Base-by-base conservation (phyloP, 2,797 vertebrate species). In the Gobionotothen gibberifrons region DNA sequence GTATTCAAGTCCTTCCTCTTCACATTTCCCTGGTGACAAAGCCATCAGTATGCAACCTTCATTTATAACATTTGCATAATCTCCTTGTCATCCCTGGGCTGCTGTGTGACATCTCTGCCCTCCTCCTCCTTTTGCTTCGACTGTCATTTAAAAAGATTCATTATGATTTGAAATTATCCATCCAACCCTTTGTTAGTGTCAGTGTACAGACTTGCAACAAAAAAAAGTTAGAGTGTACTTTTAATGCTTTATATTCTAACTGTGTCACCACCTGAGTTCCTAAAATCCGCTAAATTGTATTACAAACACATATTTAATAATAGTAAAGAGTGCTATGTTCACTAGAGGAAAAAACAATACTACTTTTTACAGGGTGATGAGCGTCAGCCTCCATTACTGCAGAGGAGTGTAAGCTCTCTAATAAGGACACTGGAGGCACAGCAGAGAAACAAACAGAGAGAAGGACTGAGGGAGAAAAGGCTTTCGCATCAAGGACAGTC, bases 31-130 rank as follows among this genome's bases (percentile, higher is more conserved):
- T 82, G 81, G 58, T 87, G 87, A 88, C 82, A 87, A 86, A 90
- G 62, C 78, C 62, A 69, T 39, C 76, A 65, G 69, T 40, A 74
- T 10, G 62, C 84, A 85, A 68, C 74, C 83, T 72, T 87, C 78
- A 76, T 83, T 87, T 82, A 74, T 48, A 59, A 83, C 82, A 91
- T 92, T 90, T 89, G 86, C 84, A 90, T 92, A 89, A 87, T 90
- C 85, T 79, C 64, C 58, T 56, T 78, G 85, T 85, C 84, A 77
- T 80, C 70, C 72, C 59, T 60, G 39, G 16, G 70, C 66, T 66
- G 64, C 69, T 21, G 46, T 44, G 56, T 69, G 73, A 72, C 22
- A 47, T 75, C 76, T 68, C 58, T 74, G 71, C 73, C 70, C 70
- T 79, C 58, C 57, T 54, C 42, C 59, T 59, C 44, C 74, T 53